Evolutionary conservation across 1,140 invertebrate genomes (phyloP).

Genomic region (Sinella curviseta): DNA sequence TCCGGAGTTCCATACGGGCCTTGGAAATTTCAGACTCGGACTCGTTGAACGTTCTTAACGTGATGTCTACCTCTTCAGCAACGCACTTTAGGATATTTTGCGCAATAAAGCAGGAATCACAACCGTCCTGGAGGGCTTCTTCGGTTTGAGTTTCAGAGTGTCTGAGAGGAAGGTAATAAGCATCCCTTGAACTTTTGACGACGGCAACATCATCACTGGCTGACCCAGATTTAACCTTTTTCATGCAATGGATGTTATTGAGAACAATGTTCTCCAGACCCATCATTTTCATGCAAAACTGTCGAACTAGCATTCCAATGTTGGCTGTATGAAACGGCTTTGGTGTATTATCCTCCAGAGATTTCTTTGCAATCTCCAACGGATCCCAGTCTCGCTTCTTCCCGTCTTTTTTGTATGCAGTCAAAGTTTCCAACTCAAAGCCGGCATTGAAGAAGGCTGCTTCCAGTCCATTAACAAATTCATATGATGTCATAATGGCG

Average conservation of each 20-base stretch:
- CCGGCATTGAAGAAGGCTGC: neutral
- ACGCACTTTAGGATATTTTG: slow-evolving; percentile 7
- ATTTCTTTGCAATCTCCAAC: slow-evolving; percentile 6
- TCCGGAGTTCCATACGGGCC: neutral
- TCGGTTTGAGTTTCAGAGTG: neutral
- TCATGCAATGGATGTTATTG: neutral
- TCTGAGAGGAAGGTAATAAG: neutral
- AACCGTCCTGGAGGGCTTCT: neutral
- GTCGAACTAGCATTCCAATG: slow-evolving; percentile 9
- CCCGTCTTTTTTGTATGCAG: neutral
- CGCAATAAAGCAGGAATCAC: slow-evolving; percentile 8
- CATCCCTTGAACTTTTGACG: neutral
- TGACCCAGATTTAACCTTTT: neutral
- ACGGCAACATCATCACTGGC: neutral
- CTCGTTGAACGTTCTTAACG: neutral
- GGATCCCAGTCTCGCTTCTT: neutral
- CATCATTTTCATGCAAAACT: slow-evolving; percentile 18
- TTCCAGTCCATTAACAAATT: slow-evolving; percentile 7
- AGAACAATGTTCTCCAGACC: neutral
- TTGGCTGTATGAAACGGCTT: slow-evolving; percentile 15
- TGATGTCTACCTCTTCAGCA: neutral
- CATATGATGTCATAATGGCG: slow-evolving; percentile 7
- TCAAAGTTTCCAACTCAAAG: neutral
- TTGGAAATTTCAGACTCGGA: neutral
- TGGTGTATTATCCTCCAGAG: neutral